Evolutionary conservation across 2,113 vertebrate genomes (phyloP).

Genomic region (Lontra canadensis): DNA sequence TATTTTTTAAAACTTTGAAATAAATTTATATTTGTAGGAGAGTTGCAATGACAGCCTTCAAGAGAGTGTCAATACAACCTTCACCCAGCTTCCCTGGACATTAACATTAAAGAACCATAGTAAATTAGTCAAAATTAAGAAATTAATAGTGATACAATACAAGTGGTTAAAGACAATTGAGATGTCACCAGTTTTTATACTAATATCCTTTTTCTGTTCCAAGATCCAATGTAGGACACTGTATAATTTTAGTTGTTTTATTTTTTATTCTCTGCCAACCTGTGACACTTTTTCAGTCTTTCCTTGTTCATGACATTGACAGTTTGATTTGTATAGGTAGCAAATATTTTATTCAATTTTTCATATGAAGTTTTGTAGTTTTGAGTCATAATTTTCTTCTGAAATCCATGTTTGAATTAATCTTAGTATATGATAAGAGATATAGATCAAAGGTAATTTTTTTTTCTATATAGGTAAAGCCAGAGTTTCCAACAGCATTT

Average conservation of each 20-base stretch:
- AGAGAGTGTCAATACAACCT: not conserved
- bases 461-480: not conserved
- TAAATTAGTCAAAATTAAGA: not conserved
- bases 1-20: not conserved
- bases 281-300: not conserved
- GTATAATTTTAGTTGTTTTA: not conserved
- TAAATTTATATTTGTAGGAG: not conserved
- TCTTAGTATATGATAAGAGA: not conserved
- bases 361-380: not conserved
- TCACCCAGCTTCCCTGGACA: not conserved
- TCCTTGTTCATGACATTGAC: not conserved
- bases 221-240: too few relatives aligned
- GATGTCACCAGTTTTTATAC: not conserved
- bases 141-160: not conserved
- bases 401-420: not conserved
- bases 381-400: not conserved
- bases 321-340: not conserved
- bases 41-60: not conserved
- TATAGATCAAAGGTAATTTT: not conserved
- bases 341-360: not conserved
- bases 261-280: not conserved
- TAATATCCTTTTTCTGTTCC: not conserved
- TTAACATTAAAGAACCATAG: not conserved
- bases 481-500: not conserved
- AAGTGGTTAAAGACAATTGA: not conserved